A percentile compares a stretch with the other conserved stretches of the same genome.
These are phyloP conservation scores for Peromyscus polionotus DNA, from an alignment of 2,113 vertebrate genomes.

Conservation along the genomic window DNA sequence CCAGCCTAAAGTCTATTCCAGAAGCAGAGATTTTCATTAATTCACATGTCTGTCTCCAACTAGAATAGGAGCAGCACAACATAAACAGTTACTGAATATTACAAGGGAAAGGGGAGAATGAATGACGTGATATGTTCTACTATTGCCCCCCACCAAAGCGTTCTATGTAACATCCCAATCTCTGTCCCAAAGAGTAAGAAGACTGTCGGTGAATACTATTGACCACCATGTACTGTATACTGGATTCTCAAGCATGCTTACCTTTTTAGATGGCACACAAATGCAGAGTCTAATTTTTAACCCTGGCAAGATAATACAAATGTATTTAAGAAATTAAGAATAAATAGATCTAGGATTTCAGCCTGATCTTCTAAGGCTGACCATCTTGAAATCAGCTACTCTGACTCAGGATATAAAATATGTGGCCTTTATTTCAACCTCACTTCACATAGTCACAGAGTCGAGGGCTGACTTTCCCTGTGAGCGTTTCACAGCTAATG, in stretches of 20 bases:
- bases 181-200: neutral
- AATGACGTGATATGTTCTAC: neutral
- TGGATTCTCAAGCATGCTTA: neutral
- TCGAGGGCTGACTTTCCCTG: neutral
- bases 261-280: neutral
- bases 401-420: neutral
- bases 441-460: neutral
- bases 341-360: neutral
- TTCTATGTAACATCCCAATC: neutral
- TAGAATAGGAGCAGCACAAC: neutral
- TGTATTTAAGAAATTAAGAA: neutral
- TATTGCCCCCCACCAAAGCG: neutral
- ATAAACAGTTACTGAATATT: neutral
- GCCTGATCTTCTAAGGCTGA: neutral
- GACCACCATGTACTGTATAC: neutral
- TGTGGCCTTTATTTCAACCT: neutral
- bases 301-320: neutral
- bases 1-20: neutral
- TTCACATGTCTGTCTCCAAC: neutral
- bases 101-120: neutral
- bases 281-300: slow-evolving; percentile 11
- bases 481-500: neutral
- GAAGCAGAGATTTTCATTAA: neutral
- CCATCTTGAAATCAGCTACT: neutral
- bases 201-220: neutral